These are phyloP conservation scores for Epinephelus coioides DNA, from an alignment of 2,797 vertebrate genomes.

Conservation along the genomic window DNA sequence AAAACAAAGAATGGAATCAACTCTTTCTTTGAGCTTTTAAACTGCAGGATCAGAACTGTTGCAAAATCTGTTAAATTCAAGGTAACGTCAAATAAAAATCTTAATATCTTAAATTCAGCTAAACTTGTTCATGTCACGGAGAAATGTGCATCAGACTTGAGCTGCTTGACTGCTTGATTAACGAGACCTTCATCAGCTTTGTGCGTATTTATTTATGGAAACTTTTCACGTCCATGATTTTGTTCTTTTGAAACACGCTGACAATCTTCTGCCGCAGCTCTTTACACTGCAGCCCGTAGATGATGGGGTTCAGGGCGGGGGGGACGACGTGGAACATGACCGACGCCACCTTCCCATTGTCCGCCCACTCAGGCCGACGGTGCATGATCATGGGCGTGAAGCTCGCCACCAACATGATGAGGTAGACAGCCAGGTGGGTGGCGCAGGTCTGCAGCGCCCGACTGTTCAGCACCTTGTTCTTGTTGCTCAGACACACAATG, in stretches of 20 bases:
- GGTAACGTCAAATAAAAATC: too few relatives aligned
- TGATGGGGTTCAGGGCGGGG: slow-evolving; percentile 58
- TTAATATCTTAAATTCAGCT: too few relatives aligned
- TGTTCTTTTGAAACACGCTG: slow-evolving; percentile 18
- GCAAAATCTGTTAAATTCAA: too few relatives aligned
- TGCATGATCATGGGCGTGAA: slow-evolving; percentile 47
- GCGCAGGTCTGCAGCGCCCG: slow-evolving; percentile 73
- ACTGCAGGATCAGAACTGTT: too few relatives aligned
- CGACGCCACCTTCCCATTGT: slow-evolving; percentile 47
- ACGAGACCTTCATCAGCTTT: neutral
- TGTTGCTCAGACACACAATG: slow-evolving; percentile 62
- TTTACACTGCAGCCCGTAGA: slow-evolving; percentile 69
- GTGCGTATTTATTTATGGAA: neutral
- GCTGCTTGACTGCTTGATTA: too few relatives aligned
- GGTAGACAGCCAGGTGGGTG: slow-evolving; percentile 61
- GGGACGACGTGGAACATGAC: slow-evolving; percentile 57
- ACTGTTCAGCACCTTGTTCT: slow-evolving; percentile 60
- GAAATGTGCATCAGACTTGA: too few relatives aligned
- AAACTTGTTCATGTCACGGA: neutral
- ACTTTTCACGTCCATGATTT: neutral
- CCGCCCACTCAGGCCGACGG: slow-evolving; percentile 31
- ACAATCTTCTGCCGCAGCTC: slow-evolving; percentile 47
- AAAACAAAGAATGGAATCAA: too few relatives aligned
- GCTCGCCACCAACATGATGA: slow-evolving; percentile 50
- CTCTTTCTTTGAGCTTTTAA: too few relatives aligned